Evolutionary conservation across 2,888 invertebrate species (phyloP).

Genomic region (Brachylomia viminalis): DNA sequence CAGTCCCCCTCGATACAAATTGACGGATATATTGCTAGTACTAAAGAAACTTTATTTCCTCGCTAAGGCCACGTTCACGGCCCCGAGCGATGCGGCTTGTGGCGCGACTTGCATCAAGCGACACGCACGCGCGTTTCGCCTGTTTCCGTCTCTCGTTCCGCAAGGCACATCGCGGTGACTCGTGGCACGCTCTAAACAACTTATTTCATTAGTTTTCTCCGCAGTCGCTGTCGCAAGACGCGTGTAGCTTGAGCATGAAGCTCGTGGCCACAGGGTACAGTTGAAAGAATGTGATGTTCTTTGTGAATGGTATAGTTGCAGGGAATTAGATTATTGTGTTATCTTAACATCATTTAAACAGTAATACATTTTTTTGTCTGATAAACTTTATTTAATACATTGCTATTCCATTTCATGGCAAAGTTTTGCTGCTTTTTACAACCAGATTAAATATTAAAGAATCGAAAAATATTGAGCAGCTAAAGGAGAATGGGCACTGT

Average conservation of each 20-base stretch:
- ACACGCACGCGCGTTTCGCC: not conserved
- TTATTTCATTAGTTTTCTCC: not conserved
- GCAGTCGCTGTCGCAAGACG: not conserved
- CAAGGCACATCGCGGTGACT: not conserved
- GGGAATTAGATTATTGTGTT: not conserved
- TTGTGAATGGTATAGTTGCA: not conserved
- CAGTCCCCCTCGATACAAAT: not conserved
- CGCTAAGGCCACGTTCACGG: not conserved
- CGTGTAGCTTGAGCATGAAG: not conserved
- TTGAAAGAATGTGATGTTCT: not conserved
- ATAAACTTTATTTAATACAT: not conserved
- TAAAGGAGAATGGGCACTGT: too few relatives aligned
- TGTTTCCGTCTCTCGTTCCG: too few relatives aligned
- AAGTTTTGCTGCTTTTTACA: not conserved
- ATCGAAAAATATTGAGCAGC: too few relatives aligned
- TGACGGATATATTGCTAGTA: slow-evolving; percentile 46
- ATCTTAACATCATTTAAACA: not conserved
- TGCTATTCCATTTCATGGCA: not conserved
- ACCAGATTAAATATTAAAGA: not conserved
- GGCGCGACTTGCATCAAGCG: not conserved
- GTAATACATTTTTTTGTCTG: not conserved
- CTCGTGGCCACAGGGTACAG: not conserved
- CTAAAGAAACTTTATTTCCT: slow-evolving; percentile 22
- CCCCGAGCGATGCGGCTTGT: not conserved
- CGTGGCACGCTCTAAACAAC: not conserved